A percentile compares a stretch with the other conserved stretches of the same genome.
Evolutionary conservation across 2,797 vertebrate genomes (phyloP).

Genomic region (Sebastes cheni): DNA sequence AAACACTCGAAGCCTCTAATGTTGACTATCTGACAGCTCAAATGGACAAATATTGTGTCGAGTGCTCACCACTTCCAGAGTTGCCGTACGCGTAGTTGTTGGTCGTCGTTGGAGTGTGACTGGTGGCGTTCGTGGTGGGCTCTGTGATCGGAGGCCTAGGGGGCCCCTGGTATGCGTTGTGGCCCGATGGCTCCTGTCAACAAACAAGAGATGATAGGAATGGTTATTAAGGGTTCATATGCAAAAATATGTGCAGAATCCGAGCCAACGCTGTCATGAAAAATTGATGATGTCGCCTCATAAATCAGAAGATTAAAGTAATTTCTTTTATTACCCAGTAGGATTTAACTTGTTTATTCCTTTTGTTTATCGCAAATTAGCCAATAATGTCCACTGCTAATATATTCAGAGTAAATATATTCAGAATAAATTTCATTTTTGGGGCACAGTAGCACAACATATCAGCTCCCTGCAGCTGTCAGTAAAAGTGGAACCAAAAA

Average conservation of each 20-base stretch:
- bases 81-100: conserved; percentile 59
- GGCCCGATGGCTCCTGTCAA: conserved; percentile 76
- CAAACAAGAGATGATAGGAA: conserved; percentile 21
- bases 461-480: background rate
- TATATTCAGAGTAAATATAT: background rate
- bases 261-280: conserved; percentile 23
- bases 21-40: conserved; percentile 58
- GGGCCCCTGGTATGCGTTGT: conserved; percentile 57
- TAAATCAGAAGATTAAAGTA: conserved; percentile 22
- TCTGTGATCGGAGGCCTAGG: conserved; percentile 14
- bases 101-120: conserved; percentile 35
- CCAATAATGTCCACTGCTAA: background rate
- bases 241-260: background rate
- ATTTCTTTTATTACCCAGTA: conserved; percentile 25
- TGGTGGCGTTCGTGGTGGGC: conserved; percentile 22
- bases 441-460: background rate
- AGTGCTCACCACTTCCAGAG: conserved; percentile 76
- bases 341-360: conserved; percentile 9
- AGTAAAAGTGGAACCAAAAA: background rate
- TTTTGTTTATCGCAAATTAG: conserved; percentile 4
- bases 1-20: conserved; percentile 47
- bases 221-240: background rate
- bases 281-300: conserved; percentile 42
- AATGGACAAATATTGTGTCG: conserved; percentile 48
- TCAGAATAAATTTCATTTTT: background rate